Conservation (phyloP, 2,797 vertebrate species). For the Gadopsis marmoratus region DNA sequence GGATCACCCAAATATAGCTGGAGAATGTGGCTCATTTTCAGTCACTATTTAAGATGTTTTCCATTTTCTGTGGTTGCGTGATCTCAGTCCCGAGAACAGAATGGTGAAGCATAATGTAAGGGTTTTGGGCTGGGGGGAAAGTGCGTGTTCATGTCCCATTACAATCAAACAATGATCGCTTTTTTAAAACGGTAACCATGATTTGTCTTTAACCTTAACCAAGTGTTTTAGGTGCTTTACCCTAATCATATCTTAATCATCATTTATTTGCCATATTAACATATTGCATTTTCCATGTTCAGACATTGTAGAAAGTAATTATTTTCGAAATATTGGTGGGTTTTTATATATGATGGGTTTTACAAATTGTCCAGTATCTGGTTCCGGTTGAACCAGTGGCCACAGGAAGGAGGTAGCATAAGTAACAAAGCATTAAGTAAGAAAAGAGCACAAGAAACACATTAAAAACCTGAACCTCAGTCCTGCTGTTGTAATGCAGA, state of each 20-base stretch:
- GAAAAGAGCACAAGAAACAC: neutral
- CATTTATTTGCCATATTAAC: too few relatives aligned
- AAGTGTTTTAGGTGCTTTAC: neutral
- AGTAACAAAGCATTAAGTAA: neutral
- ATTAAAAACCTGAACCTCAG: neutral
- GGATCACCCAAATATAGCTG: too few relatives aligned
- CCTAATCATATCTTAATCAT: too few relatives aligned
- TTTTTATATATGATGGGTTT: too few relatives aligned
- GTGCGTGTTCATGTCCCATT: too few relatives aligned
- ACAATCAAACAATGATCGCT: too few relatives aligned
- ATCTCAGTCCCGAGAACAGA: neutral
- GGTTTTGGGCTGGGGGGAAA: too few relatives aligned
- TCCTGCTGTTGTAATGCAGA: neutral
- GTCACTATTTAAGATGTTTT: neutral
- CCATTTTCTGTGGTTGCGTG: neutral
- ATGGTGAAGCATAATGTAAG: too few relatives aligned
- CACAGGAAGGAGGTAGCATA: neutral
- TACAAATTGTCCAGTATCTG: neutral
- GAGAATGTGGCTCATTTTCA: neutral
- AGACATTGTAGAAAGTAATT: too few relatives aligned
- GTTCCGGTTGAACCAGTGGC: neutral
- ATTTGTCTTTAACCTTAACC: too few relatives aligned
- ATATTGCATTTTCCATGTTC: neutral
- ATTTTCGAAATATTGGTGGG: too few relatives aligned
- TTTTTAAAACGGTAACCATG: too few relatives aligned